Conservation (phyloP, 2,797 vertebrate genomes). For the Crenichthys baileyi region DNA sequence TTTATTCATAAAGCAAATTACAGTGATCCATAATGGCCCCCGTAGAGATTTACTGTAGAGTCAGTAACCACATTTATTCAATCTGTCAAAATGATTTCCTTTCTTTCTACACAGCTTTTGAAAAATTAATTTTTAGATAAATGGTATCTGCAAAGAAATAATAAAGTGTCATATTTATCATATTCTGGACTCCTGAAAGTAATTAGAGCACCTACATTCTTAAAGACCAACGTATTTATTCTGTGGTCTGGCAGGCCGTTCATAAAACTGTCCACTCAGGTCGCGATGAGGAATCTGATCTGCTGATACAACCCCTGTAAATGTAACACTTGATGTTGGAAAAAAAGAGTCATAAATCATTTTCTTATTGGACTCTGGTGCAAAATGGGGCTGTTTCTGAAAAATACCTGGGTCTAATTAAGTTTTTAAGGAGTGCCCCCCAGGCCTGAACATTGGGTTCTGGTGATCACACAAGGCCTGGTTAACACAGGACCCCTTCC, state of each 20-base stretch:
- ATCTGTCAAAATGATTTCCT: slow-evolving; percentile 26
- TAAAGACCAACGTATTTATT: slow-evolving; percentile 72
- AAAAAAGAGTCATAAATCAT: slow-evolving; percentile 81
- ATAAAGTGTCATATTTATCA: slow-evolving; percentile 53
- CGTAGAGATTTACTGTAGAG: slow-evolving; percentile 43
- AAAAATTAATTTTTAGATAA: slow-evolving; percentile 32
- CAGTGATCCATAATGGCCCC: slow-evolving; percentile 42
- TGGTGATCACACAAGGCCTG: slow-evolving; percentile 71
- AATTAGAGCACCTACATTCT: slow-evolving; percentile 78
- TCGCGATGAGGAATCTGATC: slow-evolving; percentile 72
- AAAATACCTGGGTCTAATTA: slow-evolving; percentile 81
- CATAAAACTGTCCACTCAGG: slow-evolving; percentile 77
- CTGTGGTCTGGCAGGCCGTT: slow-evolving; percentile 67
- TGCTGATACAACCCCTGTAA: slow-evolving; percentile 67
- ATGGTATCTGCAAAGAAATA: slow-evolving; percentile 42
- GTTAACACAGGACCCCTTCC: slow-evolving; percentile 52
- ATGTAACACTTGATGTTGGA: slow-evolving; percentile 76
- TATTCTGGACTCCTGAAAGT: slow-evolving; percentile 63
- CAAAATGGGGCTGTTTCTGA: slow-evolving; percentile 53
- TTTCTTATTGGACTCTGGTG: slow-evolving; percentile 67
- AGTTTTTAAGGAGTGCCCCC: slow-evolving; percentile 62
- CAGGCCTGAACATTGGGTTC: slow-evolving; percentile 64
- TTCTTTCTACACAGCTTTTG: slow-evolving; percentile 27
- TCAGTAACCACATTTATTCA: slow-evolving; percentile 45
- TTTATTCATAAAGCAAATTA: slow-evolving; percentile 49